Conservation (phyloP, 2,888 invertebrate genomes). For the Conistra vaccinii region DNA sequence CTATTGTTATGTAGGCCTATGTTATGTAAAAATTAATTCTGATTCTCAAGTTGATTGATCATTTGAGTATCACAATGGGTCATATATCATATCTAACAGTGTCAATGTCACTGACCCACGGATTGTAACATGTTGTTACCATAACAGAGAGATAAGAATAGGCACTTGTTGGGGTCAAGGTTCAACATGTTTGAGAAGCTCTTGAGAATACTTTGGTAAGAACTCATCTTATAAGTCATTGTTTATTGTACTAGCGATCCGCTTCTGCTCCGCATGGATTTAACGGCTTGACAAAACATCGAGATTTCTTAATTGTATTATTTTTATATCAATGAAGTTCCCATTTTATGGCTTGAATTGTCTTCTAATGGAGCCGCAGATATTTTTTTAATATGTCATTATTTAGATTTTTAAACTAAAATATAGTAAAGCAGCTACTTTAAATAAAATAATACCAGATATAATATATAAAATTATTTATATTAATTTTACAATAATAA, state of each 20-base stretch:
- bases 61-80: conserved; percentile 61
- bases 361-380: no score
- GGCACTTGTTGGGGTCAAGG: conserved; percentile 52
- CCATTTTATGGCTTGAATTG: no score
- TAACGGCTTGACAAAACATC: no score
- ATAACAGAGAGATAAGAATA: conserved; percentile 45
- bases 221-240: conserved; percentile 9
- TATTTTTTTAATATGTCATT: no score
- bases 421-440: background rate
- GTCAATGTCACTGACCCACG: conserved; percentile 75
- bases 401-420: background rate
- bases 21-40: conserved; percentile 50
- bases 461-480: background rate
- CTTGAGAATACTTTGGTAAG: conserved; percentile 5
- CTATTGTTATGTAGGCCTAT: conserved; percentile 53
- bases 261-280: no score
- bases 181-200: conserved; percentile 24
- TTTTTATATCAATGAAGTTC: no score
- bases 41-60: conserved; percentile 61
- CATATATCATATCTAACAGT: conserved; percentile 66
- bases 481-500: background rate
- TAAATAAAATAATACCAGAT: background rate
- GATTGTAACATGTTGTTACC: conserved; percentile 49
- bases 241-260: background rate
- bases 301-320: no score